A percentile compares a stretch with the other conserved stretches of the same genome.
Conservation (phyloP, 2,797 vertebrate genomes). For the Propithecus perrieri region DNA sequence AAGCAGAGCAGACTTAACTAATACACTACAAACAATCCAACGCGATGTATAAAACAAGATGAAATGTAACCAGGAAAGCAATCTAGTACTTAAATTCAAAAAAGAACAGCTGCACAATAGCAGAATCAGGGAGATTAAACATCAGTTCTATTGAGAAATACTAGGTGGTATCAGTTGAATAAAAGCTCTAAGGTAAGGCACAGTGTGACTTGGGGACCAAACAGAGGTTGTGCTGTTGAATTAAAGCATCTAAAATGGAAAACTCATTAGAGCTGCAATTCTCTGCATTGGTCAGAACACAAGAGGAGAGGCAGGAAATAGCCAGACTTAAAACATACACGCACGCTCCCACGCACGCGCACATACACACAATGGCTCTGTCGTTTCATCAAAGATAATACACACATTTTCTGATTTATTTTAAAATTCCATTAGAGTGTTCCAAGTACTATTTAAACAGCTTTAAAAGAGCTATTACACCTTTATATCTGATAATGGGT, state of each 20-base stretch:
- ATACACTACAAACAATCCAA: not conserved
- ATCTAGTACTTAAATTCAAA: not conserved
- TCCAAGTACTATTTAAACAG: not conserved
- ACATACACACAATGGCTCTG: not conserved
- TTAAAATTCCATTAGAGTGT: not conserved
- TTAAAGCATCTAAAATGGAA: not conserved
- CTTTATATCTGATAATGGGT: not conserved
- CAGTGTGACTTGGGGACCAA: not conserved
- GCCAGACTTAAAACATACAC: not conserved
- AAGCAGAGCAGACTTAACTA: conserved; percentile 27
- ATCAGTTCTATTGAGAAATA: not conserved
- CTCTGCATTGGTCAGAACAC: not conserved
- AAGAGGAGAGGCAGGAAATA: not conserved
- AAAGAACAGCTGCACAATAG: not conserved
- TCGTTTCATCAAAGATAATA: not conserved
- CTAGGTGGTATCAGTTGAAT: not conserved
- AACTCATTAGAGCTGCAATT: not conserved
- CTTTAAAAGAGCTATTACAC: not conserved
- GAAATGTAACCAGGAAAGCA: not conserved
- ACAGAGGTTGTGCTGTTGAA: not conserved
- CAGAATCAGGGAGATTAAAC: not conserved
- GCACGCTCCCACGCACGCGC: too few species aligned
- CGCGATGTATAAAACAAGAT: not conserved
- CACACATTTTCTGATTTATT: not conserved
- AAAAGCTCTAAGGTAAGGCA: not conserved